Percentiles rank a stretch among this genome's conserved stretches.
Evolutionary conservation across 1,140 invertebrate species (phyloP).

Genomic region (Patella vulgata): DNA sequence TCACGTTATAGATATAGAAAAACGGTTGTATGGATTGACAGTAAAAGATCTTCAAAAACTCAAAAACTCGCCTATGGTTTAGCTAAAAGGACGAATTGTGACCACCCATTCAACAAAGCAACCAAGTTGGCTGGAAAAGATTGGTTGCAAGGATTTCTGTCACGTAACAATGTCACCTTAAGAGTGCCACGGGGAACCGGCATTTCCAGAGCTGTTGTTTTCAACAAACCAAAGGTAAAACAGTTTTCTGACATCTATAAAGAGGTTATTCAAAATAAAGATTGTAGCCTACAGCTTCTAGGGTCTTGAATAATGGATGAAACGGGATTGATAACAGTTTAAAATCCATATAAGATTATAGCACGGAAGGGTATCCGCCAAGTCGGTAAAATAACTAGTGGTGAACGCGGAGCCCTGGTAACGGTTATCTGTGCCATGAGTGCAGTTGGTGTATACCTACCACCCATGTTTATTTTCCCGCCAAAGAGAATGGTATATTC

Average conservation of each 20-base stretch:
- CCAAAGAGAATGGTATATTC: conserved; percentile 44
- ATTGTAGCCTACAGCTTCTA: neutral
- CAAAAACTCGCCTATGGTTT: conserved; percentile 11
- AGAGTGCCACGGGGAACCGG: conserved; percentile 65
- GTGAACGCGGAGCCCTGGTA: conserved; percentile 62
- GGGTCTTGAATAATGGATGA: conserved; percentile 70
- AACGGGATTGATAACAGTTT: conserved; percentile 67
- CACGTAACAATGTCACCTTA: conserved; percentile 65
- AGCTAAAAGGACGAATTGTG: conserved; percentile 1
- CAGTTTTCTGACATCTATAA: conserved; percentile 61
- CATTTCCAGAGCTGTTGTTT: conserved; percentile 65
- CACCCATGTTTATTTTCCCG: conserved; percentile 55
- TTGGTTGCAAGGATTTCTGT: conserved; percentile 67
- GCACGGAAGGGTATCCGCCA: conserved; percentile 62
- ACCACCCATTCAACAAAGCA: conserved; percentile 18
- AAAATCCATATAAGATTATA: conserved; percentile 65
- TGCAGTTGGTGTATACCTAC: conserved; percentile 46
- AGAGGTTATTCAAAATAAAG: conserved; percentile 20
- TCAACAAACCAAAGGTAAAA: conserved; percentile 67
- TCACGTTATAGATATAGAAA: neutral
- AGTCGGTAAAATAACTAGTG: conserved; percentile 65
- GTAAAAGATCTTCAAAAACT: conserved; percentile 5
- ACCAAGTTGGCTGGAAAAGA: conserved; percentile 61
- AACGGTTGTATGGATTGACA: conserved; percentile 4
- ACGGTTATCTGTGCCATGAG: conserved; percentile 35